These are phyloP conservation scores for Sus cebifrons DNA, from an alignment of 2,797 vertebrate species.

Conservation along the genomic window DNA sequence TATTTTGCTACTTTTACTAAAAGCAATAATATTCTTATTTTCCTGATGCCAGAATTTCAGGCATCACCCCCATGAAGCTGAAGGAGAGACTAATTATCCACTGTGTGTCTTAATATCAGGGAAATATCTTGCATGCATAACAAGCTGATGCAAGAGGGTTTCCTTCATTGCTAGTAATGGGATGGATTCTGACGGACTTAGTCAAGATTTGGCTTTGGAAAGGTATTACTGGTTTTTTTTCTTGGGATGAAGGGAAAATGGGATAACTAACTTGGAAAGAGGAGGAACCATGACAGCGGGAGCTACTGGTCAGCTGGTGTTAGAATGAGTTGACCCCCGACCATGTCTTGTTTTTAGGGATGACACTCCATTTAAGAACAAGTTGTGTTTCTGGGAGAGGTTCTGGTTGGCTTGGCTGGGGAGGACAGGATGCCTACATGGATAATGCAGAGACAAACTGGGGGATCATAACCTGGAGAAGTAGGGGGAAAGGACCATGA, in stretches of 20 bases:
- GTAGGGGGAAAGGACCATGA: background rate
- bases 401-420: background rate
- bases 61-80: background rate
- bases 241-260: background rate
- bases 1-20: slow-evolving; percentile 38
- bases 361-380: background rate
- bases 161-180: background rate
- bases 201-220: background rate
- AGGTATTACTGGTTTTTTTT: background rate
- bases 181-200: background rate
- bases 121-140: background rate
- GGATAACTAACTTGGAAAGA: background rate
- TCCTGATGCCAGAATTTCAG: background rate
- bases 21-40: background rate
- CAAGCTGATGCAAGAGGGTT: background rate
- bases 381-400: background rate
- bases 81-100: background rate
- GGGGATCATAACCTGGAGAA: background rate
- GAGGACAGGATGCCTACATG: background rate
- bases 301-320: background rate
- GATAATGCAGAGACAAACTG: background rate
- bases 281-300: background rate
- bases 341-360: background rate
- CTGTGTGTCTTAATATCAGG: background rate
- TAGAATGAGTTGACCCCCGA: background rate